Conservation (phyloP, 2,797 vertebrate species). For the Hozukius guyotensis region DNA sequence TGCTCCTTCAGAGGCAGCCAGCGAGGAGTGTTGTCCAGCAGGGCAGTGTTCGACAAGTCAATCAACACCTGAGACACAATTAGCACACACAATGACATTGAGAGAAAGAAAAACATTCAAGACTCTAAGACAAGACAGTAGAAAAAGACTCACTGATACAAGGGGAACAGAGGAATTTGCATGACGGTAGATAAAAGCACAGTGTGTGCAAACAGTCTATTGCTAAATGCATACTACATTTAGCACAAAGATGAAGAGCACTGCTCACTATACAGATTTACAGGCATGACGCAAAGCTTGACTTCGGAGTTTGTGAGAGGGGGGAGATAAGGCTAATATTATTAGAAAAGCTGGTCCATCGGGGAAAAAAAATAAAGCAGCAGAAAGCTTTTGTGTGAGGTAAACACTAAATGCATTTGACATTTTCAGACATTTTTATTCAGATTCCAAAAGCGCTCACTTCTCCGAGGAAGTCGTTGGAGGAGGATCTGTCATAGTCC, state of each 20-base stretch:
- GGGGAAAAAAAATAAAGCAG: not conserved
- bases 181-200: not conserved
- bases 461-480: constrained; percentile 98
- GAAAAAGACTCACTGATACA: not conserved
- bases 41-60: constrained; percentile 91
- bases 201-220: not conserved
- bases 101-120: not conserved
- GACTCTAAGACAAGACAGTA: not conserved
- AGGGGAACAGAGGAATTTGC: not conserved
- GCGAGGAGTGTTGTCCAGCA: constrained; percentile 94
- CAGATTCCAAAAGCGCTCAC: constrained; percentile 82
- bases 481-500: constrained; percentile 98
- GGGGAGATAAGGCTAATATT: not conserved
- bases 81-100: not conserved
- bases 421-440: constrained; percentile 28
- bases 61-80: constrained; percentile 89
- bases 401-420: constrained; percentile 27
- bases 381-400: not conserved
- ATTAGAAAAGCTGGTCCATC: not conserved
- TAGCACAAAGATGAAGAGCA: not conserved
- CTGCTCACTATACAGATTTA: not conserved
- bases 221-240: not conserved
- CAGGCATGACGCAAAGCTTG: not conserved
- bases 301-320: not conserved
- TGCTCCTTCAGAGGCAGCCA: constrained; percentile 97